Evolutionary conservation across 2,113 vertebrate species (phyloP).

Genomic region (Gavia stellata): DNA sequence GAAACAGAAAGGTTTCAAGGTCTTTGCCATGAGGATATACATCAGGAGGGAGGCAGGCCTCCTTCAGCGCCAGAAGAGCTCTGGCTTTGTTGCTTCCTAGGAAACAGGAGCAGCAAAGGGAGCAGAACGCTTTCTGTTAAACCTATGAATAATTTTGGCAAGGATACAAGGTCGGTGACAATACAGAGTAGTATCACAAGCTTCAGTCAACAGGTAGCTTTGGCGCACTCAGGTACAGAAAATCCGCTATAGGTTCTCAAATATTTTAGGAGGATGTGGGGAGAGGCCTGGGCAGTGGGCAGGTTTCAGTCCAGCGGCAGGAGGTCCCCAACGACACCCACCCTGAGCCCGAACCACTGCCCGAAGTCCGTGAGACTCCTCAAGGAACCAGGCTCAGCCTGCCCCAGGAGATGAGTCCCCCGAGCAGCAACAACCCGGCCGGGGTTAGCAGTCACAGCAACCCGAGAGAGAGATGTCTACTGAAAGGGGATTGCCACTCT

Average conservation of each 20-base stretch:
- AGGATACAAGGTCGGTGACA: background rate
- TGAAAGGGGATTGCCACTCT: background rate
- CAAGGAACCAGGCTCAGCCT: background rate
- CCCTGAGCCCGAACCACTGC: background rate
- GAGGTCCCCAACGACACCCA: background rate
- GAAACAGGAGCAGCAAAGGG: slow-evolving; percentile 36
- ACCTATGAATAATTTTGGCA: background rate
- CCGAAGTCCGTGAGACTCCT: background rate
- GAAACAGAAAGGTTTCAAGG: slow-evolving; percentile 55
- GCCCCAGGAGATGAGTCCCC: background rate
- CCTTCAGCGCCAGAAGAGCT: background rate
- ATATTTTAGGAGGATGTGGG: background rate
- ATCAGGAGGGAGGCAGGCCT: slow-evolving; percentile 29
- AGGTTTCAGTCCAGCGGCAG: background rate
- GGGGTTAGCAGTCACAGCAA: background rate
- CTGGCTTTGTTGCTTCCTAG: slow-evolving; percentile 39
- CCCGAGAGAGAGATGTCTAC: background rate
- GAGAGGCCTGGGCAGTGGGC: background rate
- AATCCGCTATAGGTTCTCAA: background rate
- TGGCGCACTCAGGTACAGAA: background rate
- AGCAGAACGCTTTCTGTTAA: background rate
- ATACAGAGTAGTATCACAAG: background rate
- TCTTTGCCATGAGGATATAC: background rate
- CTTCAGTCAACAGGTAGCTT: background rate
- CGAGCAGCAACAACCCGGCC: too few relatives aligned